Base-by-base conservation (phyloP, 2,113 vertebrate species). In the Muntiacus reevesi region DNA sequence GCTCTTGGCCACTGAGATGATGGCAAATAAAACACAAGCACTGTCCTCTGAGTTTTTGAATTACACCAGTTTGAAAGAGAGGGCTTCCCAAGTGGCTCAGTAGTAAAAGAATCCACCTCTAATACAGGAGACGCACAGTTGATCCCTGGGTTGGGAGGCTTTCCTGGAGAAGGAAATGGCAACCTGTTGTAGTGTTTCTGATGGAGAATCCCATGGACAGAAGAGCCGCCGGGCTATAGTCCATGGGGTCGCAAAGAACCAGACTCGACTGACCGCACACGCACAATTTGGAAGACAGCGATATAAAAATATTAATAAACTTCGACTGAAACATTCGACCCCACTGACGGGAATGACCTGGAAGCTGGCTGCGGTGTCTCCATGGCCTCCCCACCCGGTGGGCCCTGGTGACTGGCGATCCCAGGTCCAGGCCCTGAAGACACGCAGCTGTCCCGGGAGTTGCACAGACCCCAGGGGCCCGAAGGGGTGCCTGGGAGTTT, bases 311-410 rank as follows among this genome's bases (percentile, higher is more conserved):
- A 52, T 6, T 1, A 86, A 30, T 33, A 40, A 59, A 82, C 6
- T 43, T 54, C 47, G 10, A 23, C 28, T 7, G 47, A 13, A 36
- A 43, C 27, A 3, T 33, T 7, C 2, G 59, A 2, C 36, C 50
- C 3, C 3, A 5, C 1, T 13, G 57, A 14, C 0, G 0, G 25
- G 19, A 16, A 13, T 8, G 4, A 3, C n/a, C 23, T 13, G n/a
- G 21, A 43, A 23, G 62, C 30, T 3, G n/a, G 27, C 16, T 14
- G 10, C 3, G 3, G n/a, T 3, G 23, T 28, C 6, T 0, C 25
- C 15, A 0, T 0, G 30, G 23, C 21, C 25, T 17, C 36, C 1
- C 13, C 2, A 25, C 4, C 76, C n/a, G 0, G 16, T 0, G 25
- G 27, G 71, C 5, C 3, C 21, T 27, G n/a, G 5, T 9, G 40